These are phyloP conservation scores for Cebus imitator DNA, from an alignment of 2,113 vertebrate genomes.

Conservation along the genomic window DNA sequence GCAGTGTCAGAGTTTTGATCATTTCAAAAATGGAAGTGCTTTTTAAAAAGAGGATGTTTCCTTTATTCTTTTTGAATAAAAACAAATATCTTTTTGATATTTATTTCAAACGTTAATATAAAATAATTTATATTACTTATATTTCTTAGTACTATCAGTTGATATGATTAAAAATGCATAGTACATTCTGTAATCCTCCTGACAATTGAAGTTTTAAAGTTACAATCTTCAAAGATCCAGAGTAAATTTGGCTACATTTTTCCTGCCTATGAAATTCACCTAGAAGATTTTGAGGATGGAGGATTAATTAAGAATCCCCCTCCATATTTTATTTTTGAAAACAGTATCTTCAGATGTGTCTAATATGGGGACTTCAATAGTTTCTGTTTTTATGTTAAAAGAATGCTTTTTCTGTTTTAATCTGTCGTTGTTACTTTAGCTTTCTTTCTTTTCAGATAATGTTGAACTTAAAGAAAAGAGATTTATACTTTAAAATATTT, in stretches of 20 bases:
- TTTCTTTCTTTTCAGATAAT: not conserved
- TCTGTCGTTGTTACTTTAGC: not conserved
- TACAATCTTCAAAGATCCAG: slow-evolving; percentile 8
- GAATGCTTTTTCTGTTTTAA: not conserved
- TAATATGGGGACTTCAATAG: not conserved
- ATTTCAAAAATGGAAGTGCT: not conserved
- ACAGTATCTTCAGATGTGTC: not conserved
- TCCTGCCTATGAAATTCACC: not conserved
- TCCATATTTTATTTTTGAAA: slow-evolving; percentile 4
- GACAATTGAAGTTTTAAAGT: slow-evolving; percentile 16
- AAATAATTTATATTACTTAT: not conserved
- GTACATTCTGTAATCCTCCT: not conserved
- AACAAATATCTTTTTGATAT: not conserved
- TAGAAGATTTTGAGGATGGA: not conserved
- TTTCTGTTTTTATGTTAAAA: not conserved
- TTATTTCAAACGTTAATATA: slow-evolving; percentile 26
- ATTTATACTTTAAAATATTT: not conserved
- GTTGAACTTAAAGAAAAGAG: not conserved
- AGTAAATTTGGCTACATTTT: slow-evolving; percentile 40
- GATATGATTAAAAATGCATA: not conserved
- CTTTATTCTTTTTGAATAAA: not conserved
- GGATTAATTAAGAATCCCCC: not conserved
- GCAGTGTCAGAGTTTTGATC: not conserved
- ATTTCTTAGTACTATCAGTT: not conserved
- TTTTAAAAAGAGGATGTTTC: slow-evolving; percentile 4